Conservation (phyloP, 2,797 vertebrate species). For the Malurus splendens region DNA sequence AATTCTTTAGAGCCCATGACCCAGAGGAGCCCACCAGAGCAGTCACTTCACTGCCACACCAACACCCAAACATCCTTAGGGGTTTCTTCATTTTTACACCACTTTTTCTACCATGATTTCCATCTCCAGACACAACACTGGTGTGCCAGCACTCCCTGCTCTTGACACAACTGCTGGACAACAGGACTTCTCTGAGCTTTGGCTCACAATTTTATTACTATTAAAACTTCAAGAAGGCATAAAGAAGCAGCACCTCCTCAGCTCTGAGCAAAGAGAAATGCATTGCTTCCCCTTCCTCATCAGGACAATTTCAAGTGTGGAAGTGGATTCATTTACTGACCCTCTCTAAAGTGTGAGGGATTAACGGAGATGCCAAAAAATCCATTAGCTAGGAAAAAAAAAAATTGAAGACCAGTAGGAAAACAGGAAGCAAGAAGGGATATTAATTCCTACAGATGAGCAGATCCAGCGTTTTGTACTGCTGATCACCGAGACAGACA, state of each 20-base stretch:
- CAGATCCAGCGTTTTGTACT: not conserved
- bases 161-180: not conserved
- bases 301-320: not conserved
- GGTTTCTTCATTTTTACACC: not conserved
- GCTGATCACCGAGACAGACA: not conserved
- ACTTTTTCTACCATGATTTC: not conserved
- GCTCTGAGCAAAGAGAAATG: slow-evolving; percentile 19
- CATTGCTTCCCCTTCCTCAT: not conserved
- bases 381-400: not conserved
- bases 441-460: not conserved
- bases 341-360: not conserved
- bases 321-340: not conserved
- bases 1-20: not conserved
- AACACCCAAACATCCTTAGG: not conserved
- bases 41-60: not conserved
- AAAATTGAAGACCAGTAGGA: not conserved
- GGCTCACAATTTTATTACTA: not conserved
- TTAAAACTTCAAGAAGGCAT: not conserved
- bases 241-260: not conserved
- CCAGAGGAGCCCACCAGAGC: not conserved
- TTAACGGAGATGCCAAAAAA: not conserved
- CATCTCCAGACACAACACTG: not conserved
- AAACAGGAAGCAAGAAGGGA: not conserved
- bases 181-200: not conserved
- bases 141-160: not conserved